These are phyloP conservation scores for Apocheima hispidaria DNA, from an alignment of 2,888 invertebrate species.

Conservation along the genomic window DNA sequence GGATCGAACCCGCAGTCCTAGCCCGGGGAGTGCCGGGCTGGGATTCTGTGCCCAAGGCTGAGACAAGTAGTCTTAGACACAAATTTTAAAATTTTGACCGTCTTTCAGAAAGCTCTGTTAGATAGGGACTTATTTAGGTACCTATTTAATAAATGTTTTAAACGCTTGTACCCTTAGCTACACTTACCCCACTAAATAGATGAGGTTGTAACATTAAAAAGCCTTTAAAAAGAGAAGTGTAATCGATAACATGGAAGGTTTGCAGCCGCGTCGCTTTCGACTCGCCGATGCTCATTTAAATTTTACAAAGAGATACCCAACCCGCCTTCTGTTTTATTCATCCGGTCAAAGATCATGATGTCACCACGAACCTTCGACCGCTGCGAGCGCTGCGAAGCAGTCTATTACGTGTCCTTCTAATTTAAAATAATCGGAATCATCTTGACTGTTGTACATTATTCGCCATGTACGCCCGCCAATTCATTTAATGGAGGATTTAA, in stretches of 20 bases:
- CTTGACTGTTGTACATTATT: conserved; percentile 16
- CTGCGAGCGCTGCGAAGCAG: conserved; percentile 38
- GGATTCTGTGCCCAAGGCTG: no score
- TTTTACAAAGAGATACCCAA: conserved; percentile 57
- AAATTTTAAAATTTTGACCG: no score
- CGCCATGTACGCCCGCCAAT: conserved; percentile 36
- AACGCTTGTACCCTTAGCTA: conserved; percentile 17
- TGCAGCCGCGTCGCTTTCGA: conserved; percentile 18
- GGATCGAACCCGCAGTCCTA: conserved; percentile 45
- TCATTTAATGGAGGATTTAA: conserved; percentile 44
- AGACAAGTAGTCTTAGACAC: no score
- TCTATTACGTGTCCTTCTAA: conserved; percentile 36
- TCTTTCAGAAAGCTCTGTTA: no score
- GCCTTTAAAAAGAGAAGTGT: conserved; percentile 28
- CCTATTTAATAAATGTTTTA: conserved; percentile 8
- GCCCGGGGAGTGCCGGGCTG: no score
- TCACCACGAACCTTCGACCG: conserved; percentile 53
- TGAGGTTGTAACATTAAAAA: conserved; percentile 19
- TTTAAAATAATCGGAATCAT: conserved; percentile 16
- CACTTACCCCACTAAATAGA: not conserved
- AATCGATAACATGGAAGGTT: conserved; percentile 44
- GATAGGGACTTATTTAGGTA: no score
- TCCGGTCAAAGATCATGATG: conserved; percentile 64
- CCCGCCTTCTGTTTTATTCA: conserved; percentile 66
- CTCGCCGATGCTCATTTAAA: conserved; percentile 58